phyloP scores from a whole-genome alignment of 2,888 invertebrate species.

The Andrena trimmerana region DNA sequence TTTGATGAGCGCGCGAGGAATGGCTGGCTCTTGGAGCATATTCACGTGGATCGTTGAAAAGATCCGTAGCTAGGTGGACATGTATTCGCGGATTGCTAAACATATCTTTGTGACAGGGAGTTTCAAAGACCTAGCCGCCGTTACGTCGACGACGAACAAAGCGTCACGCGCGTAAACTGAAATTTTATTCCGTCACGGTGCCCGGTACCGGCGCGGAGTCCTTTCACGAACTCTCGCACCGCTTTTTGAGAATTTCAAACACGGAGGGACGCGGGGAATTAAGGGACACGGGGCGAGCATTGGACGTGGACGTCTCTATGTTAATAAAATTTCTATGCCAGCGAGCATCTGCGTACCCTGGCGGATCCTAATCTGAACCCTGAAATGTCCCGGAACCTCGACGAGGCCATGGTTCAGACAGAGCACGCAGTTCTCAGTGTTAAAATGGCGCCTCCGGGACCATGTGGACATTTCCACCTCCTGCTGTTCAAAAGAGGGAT shows the following conservation, averaged over 20 bases:
- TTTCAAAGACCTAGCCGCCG: conserved; percentile 8
- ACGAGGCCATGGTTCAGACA: background rate
- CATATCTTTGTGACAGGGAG: background rate
- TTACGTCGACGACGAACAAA: conserved; percentile 11
- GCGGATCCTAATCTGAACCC: conserved; percentile 8
- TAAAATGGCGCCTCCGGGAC: background rate
- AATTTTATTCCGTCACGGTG: conserved; percentile 17
- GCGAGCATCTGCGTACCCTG: conserved; percentile 5
- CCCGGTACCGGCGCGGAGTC: background rate
- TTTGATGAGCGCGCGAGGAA: no score
- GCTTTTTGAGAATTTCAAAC: conserved; percentile 20
- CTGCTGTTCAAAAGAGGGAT: background rate
- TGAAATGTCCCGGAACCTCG: background rate
- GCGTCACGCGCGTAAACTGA: conserved; percentile 7
- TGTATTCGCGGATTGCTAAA: conserved; percentile 8
- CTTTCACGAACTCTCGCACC: background rate
- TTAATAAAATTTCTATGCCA: conserved; percentile 35
- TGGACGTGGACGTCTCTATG: background rate
- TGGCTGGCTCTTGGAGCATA: background rate
- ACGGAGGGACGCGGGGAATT: background rate
- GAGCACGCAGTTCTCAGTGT: background rate
- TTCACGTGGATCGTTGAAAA: background rate
- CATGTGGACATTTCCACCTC: background rate
- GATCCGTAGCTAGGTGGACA: background rate
- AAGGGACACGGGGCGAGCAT: background rate